A percentile compares a stretch with the other conserved stretches of the same genome.
phyloP scores from a whole-genome alignment of 2,888 invertebrate species.

The Sarcophaga carnaria region DNA sequence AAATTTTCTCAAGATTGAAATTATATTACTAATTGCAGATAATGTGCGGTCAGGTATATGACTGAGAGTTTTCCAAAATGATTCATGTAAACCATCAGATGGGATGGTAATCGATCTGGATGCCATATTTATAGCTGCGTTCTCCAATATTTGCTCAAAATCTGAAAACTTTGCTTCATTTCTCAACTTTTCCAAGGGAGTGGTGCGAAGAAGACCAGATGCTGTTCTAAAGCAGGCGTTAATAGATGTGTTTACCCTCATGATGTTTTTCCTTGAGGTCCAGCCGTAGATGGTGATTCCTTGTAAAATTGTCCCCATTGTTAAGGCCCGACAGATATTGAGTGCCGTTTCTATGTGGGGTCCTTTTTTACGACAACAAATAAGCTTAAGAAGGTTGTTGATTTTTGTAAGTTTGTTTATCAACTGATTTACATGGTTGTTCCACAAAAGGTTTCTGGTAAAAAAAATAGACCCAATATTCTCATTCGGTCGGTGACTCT shows the following conservation, averaged over 20 bases:
- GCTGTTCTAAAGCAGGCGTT: constrained; percentile 70
- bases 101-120: constrained; percentile 3
- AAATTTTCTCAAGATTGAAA: background rate
- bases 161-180: background rate
- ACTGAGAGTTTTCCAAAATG: constrained; percentile 7
- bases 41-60: too few species aligned
- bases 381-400: constrained; percentile 20
- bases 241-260: constrained; percentile 36
- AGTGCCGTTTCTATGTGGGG: constrained; percentile 32
- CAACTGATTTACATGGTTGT: constrained; percentile 10
- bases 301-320: constrained; percentile 22
- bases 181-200: constrained; percentile 4
- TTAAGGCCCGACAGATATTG: constrained; percentile 26
- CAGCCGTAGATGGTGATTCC: constrained; percentile 32
- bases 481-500: background rate
- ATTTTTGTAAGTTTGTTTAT: constrained; percentile 27
- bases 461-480: constrained; percentile 5
- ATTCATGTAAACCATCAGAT: constrained; percentile 1
- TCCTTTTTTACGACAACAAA: too few species aligned
- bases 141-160: background rate
- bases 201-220: constrained; percentile 11
- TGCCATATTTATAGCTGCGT: background rate
- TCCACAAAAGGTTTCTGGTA: constrained; percentile 53
- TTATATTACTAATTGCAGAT: background rate
- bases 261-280: constrained; percentile 5